Base-by-base conservation (phyloP, 2,113 vertebrate genomes). In the Crotalus helleri region DNA sequence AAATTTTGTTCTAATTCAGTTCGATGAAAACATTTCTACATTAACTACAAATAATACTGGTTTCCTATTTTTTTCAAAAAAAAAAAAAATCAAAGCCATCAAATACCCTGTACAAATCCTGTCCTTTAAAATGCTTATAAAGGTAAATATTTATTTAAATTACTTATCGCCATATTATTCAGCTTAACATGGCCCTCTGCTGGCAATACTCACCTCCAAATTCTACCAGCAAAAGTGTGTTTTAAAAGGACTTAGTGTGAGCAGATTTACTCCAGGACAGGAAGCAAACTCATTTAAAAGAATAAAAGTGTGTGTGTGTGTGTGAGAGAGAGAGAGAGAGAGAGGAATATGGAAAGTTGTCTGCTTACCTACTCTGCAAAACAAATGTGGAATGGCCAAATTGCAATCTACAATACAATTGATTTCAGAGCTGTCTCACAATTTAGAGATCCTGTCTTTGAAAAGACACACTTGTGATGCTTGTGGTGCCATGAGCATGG, bases 141-240 rank as follows among this genome's bases (percentile, higher is more conserved):
- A 90, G 11, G 4, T 86, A 24, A 21, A 85, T 13, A 94, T 95
- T 61, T 92, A 44, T 93, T 94, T 85, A 92, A 96, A 93, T 93
- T 3, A 26, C 2, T 87, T 49, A 95, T 91, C 92, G 51, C 23
- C 88, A 57, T 92, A 95, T 97, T 97, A 96, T 87, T 95, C 95
- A 97, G 97, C 96, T 98, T 97, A 97, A 97, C 93, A 96, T 1
- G 11, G 98, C 97, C 97, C 97, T 98, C 98, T 98, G 94, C 97
- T 98, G 98, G 98, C 95, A 96, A 96, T 95, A 95, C 91, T 91
- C 92, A 51, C 94, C 94, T 91, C 39, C 89, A 95, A 95, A 94
- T 39, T 55, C 46, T 89, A 90, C 1, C 29, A 15, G n/a, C n/a
- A 1, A 12, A n/a, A 94, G 91, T 54, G 91, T 88, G 21, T 93